Percentiles rank a stretch among this genome's conserved stretches.
These are phyloP conservation scores for Cephonodes hylas DNA, from an alignment of 2,888 invertebrate genomes.

Conservation along the genomic window DNA sequence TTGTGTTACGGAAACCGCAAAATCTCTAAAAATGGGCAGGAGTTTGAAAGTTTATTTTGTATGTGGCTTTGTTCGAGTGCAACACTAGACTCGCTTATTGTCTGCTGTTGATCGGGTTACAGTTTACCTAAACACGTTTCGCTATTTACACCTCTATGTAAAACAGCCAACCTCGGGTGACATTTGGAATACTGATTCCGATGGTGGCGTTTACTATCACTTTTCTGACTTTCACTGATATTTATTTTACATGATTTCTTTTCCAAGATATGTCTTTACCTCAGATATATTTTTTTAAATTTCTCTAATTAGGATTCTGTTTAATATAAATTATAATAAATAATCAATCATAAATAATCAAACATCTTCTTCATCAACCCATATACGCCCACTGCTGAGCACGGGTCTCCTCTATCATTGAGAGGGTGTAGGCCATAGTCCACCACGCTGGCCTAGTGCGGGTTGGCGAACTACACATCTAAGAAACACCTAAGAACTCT, in stretches of 20 bases:
- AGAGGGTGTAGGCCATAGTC: too few relatives aligned
- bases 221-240: constrained; percentile 42
- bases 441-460: too few relatives aligned
- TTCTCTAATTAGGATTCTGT: not conserved
- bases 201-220: constrained; percentile 27
- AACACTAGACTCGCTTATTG: not conserved
- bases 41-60: not conserved
- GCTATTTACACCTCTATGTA: constrained; percentile 14
- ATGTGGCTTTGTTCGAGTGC: not conserved
- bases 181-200: constrained; percentile 35
- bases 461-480: too few relatives aligned
- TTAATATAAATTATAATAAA: too few relatives aligned
- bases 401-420: too few relatives aligned
- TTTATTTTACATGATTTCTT: constrained; percentile 19
- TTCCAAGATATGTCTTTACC: not conserved
- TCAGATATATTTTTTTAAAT: not conserved
- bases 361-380: not conserved
- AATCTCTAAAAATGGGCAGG: constrained; percentile 8
- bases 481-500: too few relatives aligned
- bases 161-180: constrained; percentile 28
- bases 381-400: too few relatives aligned
- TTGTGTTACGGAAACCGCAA: constrained; percentile 14
- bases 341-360: too few relatives aligned
- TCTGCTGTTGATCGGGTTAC: not conserved
- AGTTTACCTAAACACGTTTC: constrained; percentile 1